Base-by-base conservation (phyloP, 2,797 vertebrate genomes). In the Morus bassanus region DNA sequence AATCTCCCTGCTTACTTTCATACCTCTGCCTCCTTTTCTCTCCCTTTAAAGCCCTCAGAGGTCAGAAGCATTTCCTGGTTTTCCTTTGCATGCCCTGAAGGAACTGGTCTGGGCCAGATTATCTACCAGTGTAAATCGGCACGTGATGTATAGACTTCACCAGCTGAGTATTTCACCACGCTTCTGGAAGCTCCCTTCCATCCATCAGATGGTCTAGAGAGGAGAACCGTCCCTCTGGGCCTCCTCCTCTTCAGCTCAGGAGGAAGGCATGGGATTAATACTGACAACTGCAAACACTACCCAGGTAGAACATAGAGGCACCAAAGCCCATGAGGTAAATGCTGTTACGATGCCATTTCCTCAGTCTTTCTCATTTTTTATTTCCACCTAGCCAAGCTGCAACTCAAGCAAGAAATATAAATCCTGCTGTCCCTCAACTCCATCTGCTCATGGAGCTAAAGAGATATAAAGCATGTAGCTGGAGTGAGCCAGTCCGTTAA, bases 51-150 rank as follows among this genome's bases (percentile, higher is more conserved):
- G 77, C 84, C 65, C 82, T 94, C 70, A 31, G 88, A 95, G 91
- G 91, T 97, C 93, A 89, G 76, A 93, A 89, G 76, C 79, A 41
- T 96, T 96, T 96, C 91, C 95, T 93, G 83, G 37, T 90, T 97
- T 94, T 91, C 75, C 53, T 83, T 73, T 86, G 79, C 14, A 3
- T 69, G 78, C 83, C 69, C 61, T 80, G 72, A 72, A 96, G 89
- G 90, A 94, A 95, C 80, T 2, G 19, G 75, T 75, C 77, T 83
- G 85, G 69, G 81, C 69, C 73, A 76, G 59, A 81, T 95, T 64
- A 86, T 92, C 80, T n/a, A 63, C 48, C 1, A 9, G 46, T 30
- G 21, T 72, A 51, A 95, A 82, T 54, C 5, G 18, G 76, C 48
- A 7, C 53, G 43, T 39, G 72, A 56, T 77, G 72, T 39, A 41